phyloP scores from a whole-genome alignment of 2,113 vertebrate species.

The Semnornis frantzii region DNA sequence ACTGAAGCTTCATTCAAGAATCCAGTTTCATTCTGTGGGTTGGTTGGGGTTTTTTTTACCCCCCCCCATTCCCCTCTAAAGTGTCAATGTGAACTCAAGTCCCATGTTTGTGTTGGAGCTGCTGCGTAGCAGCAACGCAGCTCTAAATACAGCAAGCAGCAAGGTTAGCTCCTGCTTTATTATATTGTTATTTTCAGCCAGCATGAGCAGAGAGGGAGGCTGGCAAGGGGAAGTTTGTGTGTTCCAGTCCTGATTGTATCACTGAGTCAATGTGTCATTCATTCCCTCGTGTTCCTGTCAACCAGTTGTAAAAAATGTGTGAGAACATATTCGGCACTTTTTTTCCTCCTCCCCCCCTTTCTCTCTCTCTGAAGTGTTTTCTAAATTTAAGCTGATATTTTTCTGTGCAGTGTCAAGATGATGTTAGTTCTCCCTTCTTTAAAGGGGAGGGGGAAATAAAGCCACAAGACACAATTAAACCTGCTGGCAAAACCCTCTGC shows the following conservation, averaged over 20 bases:
- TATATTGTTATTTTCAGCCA: slow-evolving; percentile 47
- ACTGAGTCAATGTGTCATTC: slow-evolving; percentile 68
- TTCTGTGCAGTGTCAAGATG: slow-evolving; percentile 57
- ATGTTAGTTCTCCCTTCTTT: slow-evolving; percentile 25
- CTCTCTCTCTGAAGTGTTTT: neutral
- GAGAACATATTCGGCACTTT: slow-evolving; percentile 65
- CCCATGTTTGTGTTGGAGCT: neutral
- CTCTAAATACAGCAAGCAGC: slow-evolving; percentile 27
- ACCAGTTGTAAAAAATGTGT: slow-evolving; percentile 66
- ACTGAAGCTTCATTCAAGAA: slow-evolving; percentile 12
- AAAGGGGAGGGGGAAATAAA: neutral
- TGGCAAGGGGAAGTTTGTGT: slow-evolving; percentile 33
- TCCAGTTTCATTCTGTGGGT: neutral
- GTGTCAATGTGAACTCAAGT: neutral
- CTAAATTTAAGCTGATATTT: slow-evolving; percentile 69
- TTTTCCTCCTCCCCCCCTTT: neutral
- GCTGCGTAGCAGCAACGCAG: neutral
- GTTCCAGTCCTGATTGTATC: slow-evolving; percentile 62
- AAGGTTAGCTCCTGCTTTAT: slow-evolving; percentile 40
- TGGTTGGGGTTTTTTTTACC: neutral
- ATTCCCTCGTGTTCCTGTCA: slow-evolving; percentile 69
- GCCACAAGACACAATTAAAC: neutral
- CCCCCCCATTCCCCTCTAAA: neutral
- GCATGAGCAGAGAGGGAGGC: slow-evolving; percentile 10
- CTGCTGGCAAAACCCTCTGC: neutral